Base-by-base conservation (phyloP, 2,113 vertebrate genomes). In the Zingel zingel region DNA sequence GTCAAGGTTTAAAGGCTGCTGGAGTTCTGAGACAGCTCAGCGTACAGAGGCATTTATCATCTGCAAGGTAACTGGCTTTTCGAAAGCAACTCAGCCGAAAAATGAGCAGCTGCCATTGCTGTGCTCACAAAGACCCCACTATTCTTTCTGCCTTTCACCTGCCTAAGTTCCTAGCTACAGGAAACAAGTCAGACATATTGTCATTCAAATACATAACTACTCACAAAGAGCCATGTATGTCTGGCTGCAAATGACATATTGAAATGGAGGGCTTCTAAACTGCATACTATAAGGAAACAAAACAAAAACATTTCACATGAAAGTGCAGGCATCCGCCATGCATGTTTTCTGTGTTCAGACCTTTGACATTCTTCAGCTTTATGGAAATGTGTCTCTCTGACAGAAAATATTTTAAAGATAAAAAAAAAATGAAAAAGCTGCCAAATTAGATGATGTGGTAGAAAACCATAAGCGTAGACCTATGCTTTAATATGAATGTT, bases 21-120 rank as follows among this genome's bases (percentile, higher is more conserved):
- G 77, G 81, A 82, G 87, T 86, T 92, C 62, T 87, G 15, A 94
- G 91, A 95, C 77, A 91, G 90, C 81, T 79, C 86, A 77, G 90
- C 63, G 85, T 94, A 92, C 83, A 81, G 85, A 62, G 90, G 89
- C 90, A 96, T 96, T 95, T 94, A 95, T 97, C 94, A 95, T 86
- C 86, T 71, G 74, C 85, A 92, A 96, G 95, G 94, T 95, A 97
- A 96, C 94, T 83, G 88, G 93, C 92, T 94, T 93, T 86, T 93
- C 94, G 88, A 92, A 91, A 95, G 84, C 95, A 92, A 92, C 87
- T 96, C 94, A 92, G 91, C 95, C 95, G 95, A 95, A 97, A 98
- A 97, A 97, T 96, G 94, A 97, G 96, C 96, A 97, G 95, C 95
- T 97, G 96, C 94, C 95, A 96, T 27, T 64, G 70, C 74, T 81